Evolutionary conservation across 30 jellyfish, hydroid and myxozoan species (phyloP).

Genomic region (Aurelia sp.): DNA sequence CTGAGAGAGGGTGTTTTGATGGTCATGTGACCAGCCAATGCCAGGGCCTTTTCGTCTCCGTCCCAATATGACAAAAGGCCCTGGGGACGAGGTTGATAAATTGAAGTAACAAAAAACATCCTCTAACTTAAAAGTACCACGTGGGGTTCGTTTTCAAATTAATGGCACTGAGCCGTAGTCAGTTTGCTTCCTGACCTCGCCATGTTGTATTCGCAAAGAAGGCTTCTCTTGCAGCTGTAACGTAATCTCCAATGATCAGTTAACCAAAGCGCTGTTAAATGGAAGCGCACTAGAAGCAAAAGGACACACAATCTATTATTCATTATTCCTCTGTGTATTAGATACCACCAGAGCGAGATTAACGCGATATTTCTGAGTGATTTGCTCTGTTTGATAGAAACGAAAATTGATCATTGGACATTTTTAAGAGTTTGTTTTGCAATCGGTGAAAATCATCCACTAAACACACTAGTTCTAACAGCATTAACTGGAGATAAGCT

Average conservation of each 20-base stretch:
- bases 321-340: conserved; percentile 23
- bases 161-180: no score
- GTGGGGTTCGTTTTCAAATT: no score
- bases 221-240: background rate
- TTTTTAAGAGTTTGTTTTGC: conserved; percentile 48
- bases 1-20: no score
- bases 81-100: no score
- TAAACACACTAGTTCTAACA: conserved; percentile 64
- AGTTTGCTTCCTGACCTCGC: background rate
- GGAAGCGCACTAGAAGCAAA: background rate
- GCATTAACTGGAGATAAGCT: conserved; percentile 45
- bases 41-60: no score
- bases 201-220: background rate
- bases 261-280: no score
- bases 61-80: no score
- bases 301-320: conserved; percentile 45
- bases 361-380: conserved; percentile 29
- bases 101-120: no score
- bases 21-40: no score
- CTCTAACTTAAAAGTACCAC: no score
- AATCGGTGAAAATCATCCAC: conserved; percentile 60
- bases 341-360: conserved; percentile 55
- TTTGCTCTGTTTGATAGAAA: conserved; percentile 56
- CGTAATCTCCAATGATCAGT: background rate
- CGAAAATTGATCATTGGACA: conserved; percentile 48